Evolutionary conservation across 1,140 invertebrate genomes (phyloP).

Genomic region (Brachionus sp.): DNA sequence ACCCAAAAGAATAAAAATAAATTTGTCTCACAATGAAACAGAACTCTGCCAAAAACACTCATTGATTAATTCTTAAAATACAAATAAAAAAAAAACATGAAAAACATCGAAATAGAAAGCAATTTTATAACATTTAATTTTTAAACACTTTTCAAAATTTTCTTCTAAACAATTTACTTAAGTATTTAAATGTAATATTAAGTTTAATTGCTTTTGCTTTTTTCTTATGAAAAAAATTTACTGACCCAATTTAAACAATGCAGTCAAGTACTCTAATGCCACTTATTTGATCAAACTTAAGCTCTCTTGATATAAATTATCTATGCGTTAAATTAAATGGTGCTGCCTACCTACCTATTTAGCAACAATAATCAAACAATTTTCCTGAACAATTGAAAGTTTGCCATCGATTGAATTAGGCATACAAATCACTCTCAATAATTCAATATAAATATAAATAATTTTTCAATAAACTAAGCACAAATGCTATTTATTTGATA

Average conservation of each 20-base stretch:
- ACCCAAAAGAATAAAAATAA: neutral
- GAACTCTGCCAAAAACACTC: neutral
- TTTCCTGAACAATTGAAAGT: neutral
- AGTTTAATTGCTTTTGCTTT: slow-evolving; percentile 4
- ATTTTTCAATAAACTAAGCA: neutral
- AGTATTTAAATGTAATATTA: slow-evolving; percentile 12
- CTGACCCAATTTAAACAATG: neutral
- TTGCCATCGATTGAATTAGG: neutral
- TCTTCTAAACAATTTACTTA: neutral
- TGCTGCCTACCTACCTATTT: neutral
- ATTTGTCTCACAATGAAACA: neutral
- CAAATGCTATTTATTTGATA: neutral
- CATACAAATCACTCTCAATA: neutral
- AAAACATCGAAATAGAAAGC: neutral
- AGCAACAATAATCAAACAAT: neutral
- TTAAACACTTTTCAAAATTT: neutral
- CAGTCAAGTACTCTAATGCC: neutral
- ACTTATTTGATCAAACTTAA: neutral
- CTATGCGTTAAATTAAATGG: neutral
- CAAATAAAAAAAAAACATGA: neutral
- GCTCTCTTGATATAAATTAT: slow-evolving; percentile 3
- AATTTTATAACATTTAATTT: neutral
- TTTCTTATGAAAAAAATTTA: neutral
- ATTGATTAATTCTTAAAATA: neutral
- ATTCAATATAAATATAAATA: neutral